Percentiles rank a stretch among this genome's conserved stretches.
Conservation (phyloP, 2,113 vertebrate genomes). For the Columba janthina region DNA sequence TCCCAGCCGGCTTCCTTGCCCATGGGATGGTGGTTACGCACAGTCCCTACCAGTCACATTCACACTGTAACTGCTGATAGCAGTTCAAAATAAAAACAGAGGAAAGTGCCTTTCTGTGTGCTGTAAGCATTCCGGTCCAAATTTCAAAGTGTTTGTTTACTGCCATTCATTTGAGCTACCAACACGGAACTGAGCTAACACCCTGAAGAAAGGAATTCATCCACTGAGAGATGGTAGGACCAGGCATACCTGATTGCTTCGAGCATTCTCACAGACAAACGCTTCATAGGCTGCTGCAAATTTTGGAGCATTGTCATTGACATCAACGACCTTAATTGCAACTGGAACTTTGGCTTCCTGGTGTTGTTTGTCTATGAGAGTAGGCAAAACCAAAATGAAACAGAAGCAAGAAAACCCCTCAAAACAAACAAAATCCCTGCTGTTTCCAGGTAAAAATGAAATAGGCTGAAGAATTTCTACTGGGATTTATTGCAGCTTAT, state of each 20-base stretch:
- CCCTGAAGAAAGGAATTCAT: neutral
- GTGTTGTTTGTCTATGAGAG: conserved; percentile 84
- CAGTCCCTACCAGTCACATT: neutral
- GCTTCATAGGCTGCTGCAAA: conserved; percentile 89
- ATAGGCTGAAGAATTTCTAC: neutral
- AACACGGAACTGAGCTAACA: neutral
- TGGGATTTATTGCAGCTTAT: neutral
- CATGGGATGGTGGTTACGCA: no score
- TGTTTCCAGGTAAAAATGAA: neutral
- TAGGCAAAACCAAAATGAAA: neutral
- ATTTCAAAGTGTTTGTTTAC: neutral
- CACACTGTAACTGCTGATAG: neutral
- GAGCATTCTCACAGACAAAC: conserved; percentile 89
- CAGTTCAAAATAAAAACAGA: neutral
- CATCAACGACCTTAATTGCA: conserved; percentile 88
- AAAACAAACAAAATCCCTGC: neutral
- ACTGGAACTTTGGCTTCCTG: conserved; percentile 94
- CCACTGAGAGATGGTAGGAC: no score
- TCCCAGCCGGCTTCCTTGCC: neutral
- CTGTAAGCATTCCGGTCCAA: neutral
- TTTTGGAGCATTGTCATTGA: conserved; percentile 94
- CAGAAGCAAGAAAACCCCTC: neutral
- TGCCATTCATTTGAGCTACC: neutral
- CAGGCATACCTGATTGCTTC: conserved; percentile 82
- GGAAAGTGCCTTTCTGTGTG: neutral